Conservation (phyloP, 2,888 invertebrate genomes). For the Argyresthia albistria region DNA sequence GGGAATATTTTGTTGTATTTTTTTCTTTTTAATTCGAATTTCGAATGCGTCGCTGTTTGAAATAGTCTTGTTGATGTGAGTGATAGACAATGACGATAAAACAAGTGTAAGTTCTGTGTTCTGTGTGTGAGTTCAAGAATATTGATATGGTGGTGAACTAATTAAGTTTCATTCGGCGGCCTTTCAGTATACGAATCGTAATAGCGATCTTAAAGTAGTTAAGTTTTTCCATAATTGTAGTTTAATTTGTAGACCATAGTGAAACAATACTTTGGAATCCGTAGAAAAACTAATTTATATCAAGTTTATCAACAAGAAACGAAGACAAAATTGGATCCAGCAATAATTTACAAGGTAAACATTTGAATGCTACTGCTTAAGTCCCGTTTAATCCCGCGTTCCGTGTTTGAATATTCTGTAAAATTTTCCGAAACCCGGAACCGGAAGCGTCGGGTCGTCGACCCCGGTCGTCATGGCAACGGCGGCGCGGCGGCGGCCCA, state of each 20-base stretch:
- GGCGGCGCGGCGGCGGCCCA: constrained; percentile 33
- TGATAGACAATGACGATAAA: neutral
- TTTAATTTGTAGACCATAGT: no score
- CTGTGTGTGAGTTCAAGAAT: neutral
- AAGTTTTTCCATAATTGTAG: neutral
- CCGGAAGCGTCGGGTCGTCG: constrained; percentile 47
- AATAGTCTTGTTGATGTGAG: neutral
- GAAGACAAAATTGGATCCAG: no score
- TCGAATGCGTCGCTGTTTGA: constrained; percentile 4
- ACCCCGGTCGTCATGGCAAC: constrained; percentile 54
- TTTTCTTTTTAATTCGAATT: constrained; percentile 26
- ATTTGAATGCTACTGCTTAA: no score
- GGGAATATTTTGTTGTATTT: constrained; percentile 62
- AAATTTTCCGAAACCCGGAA: constrained; percentile 5
- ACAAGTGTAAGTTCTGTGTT: neutral
- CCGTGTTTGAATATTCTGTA: neutral
- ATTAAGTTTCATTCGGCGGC: constrained; percentile 12
- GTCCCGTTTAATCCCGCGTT: no score
- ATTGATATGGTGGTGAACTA: neutral
- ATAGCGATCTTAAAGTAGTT: neutral
- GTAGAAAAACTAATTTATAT: no score
- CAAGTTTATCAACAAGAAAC: no score
- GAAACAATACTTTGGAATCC: no score
- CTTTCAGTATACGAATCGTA: constrained; percentile 19
- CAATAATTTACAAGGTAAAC: no score